Evolutionary conservation across 2,113 vertebrate genomes (phyloP).

Genomic region (Pelvicachromis taeniatus): DNA sequence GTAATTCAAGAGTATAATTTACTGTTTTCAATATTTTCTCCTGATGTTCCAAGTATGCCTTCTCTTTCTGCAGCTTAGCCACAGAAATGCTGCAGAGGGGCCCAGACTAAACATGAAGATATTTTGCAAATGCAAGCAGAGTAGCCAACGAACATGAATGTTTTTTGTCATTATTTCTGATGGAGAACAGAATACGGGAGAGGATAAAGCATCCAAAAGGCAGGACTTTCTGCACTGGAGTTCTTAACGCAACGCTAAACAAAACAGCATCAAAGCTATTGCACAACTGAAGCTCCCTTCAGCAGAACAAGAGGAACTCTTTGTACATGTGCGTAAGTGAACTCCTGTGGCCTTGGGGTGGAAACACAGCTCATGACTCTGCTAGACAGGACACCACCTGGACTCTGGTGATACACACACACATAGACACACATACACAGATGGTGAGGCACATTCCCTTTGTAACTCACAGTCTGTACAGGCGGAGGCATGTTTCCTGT

Average conservation of each 20-base stretch:
- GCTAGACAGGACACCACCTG: slow-evolving; percentile 44
- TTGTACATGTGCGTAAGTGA: neutral
- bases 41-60: slow-evolving; percentile 25
- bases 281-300: neutral
- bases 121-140: slow-evolving; percentile 15
- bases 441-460: neutral
- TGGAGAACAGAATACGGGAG: neutral
- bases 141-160: neutral
- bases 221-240: neutral
- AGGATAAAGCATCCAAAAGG: neutral
- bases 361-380: slow-evolving; percentile 32
- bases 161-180: neutral
- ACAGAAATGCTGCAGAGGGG: slow-evolving; percentile 32
- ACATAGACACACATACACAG: neutral
- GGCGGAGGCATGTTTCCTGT: slow-evolving; percentile 20
- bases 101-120: slow-evolving; percentile 20
- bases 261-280: neutral
- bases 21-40: slow-evolving; percentile 32
- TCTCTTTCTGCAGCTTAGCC: slow-evolving; percentile 7
- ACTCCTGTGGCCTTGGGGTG: neutral
- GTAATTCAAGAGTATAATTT: slow-evolving; percentile 25
- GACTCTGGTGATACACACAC: neutral
- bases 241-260: neutral
- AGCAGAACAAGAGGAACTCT: neutral
- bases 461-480: slow-evolving; percentile 7